A percentile compares a stretch with the other conserved stretches of the same genome.
These are phyloP conservation scores for Hesperophylax magnus DNA, from an alignment of 1,140 invertebrate genomes.

Conservation along the genomic window DNA sequence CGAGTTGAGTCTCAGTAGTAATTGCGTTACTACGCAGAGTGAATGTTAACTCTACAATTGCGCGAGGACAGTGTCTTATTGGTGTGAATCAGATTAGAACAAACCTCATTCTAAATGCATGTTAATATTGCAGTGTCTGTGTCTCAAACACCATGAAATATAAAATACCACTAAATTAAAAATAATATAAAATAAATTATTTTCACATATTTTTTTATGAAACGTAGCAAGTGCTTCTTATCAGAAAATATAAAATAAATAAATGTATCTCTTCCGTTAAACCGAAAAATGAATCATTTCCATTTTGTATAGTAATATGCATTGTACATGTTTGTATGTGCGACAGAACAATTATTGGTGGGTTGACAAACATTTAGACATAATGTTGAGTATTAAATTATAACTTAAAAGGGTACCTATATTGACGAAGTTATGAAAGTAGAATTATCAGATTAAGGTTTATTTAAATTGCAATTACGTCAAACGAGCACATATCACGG, in stretches of 20 bases:
- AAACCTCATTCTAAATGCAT: conserved; percentile 32
- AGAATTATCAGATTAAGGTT: conserved; percentile 6
- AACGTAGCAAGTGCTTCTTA: conserved; percentile 34
- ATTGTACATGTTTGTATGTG: neutral
- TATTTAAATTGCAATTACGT: neutral
- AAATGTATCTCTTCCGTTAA: conserved; percentile 36
- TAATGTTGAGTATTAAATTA: neutral
- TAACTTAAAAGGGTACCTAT: neutral
- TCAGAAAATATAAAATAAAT: conserved; percentile 22
- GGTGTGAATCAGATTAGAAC: conserved; percentile 7
- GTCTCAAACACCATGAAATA: conserved; percentile 3
- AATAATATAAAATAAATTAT: conserved; percentile 32
- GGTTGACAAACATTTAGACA: neutral
- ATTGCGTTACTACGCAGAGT: too few species aligned
- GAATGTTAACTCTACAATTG: neutral
- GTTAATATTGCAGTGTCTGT: conserved; percentile 6
- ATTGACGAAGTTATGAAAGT: conserved; percentile 6
- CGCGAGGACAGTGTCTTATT: conserved; percentile 21
- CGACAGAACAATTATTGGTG: neutral
- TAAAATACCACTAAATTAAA: conserved; percentile 28
- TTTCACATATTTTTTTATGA: conserved; percentile 39
- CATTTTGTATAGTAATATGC: conserved; percentile 9
- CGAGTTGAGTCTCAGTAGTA: too few species aligned
- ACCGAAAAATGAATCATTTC: neutral
- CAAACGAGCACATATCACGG: neutral